phyloP scores from a whole-genome alignment of 2,113 vertebrate species.

The Elephas maximus region DNA sequence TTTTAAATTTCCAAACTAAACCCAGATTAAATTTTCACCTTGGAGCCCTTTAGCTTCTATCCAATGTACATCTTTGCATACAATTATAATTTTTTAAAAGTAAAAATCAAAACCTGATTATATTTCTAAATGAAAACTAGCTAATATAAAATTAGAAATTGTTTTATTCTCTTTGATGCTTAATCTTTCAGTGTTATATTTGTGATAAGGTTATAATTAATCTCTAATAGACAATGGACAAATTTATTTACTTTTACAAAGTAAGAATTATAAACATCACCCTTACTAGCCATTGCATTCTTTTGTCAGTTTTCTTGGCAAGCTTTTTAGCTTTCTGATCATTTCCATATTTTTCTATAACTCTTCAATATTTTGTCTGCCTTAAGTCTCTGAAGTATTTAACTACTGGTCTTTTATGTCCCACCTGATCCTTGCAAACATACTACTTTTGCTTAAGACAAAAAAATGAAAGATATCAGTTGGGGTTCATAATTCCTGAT shows the following conservation, averaged over 20 bases:
- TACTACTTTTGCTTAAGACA: constrained; percentile 44
- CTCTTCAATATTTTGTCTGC: not conserved
- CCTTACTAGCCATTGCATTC: constrained; percentile 21
- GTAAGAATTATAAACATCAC: not conserved
- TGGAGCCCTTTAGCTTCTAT: not conserved
- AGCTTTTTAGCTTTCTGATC: not conserved
- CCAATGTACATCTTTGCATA: not conserved
- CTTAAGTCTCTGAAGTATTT: not conserved
- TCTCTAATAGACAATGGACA: constrained; percentile 8
- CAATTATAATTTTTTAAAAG: constrained; percentile 6
- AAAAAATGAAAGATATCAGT: not conserved
- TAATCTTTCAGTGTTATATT: constrained; percentile 47
- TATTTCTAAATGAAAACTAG: constrained; percentile 42
- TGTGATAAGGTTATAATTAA: constrained; percentile 47
- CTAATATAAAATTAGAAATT: constrained; percentile 39
- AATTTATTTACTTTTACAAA: constrained; percentile 54
- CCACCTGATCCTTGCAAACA: not conserved
- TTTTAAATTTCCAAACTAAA: constrained; percentile 49
- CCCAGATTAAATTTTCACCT: not conserved
- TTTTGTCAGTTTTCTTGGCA: constrained; percentile 36
- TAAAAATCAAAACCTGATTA: not conserved
- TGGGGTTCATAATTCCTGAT: constrained; percentile 40
- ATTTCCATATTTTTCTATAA: not conserved
- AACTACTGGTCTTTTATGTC: not conserved
- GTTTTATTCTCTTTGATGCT: not conserved